Base-by-base conservation (phyloP, 2,113 vertebrate species). In the Eulacestoma nigropectus region DNA sequence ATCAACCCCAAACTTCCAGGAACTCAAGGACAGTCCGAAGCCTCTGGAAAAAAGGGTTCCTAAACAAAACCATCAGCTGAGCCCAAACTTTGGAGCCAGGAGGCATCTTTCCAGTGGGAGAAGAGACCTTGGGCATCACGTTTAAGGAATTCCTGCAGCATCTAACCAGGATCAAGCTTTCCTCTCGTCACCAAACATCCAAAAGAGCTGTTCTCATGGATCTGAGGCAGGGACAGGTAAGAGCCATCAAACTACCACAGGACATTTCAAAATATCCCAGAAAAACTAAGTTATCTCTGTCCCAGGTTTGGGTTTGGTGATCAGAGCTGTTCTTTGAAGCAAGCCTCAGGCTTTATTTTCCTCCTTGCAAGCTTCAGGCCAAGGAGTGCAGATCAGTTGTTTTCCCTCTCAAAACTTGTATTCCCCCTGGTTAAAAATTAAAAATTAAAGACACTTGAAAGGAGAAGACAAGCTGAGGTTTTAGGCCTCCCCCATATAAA, bases 231-330 rank as follows among this genome's bases (percentile, higher is more conserved):
- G 46, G 84, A 14, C 18, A 75, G 30, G 26, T 9, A 33, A 73
- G 26, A 39, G 10, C 33, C 81, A 76, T 0, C 10, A 16, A 13
- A 53, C 26, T 11, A 65, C 3, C 64, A 21, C 17, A 62, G 23
- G 23, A 33, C 12, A 15, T 27, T 37, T 17, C 39, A 30, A 77
- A 72, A 35, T 4, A 21, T 4, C 3, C 53, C 37, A 27, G 44
- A n/a, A 22, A 6, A 1, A 53, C 11, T 4, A 14, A 44, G 53
- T 76, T 39, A 6, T 21, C 72, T 49, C 63, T 1, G 0, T 7
- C 19, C 49, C 46, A 42, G 50, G 46, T 29, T 49, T 4, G 5
- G n/a, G 41, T 41, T 17, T 0, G 1, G 41, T 3, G 49, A 49
- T 39, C 53, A 39, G 74, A 87, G 75, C 75, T 78, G 70, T 22